Evolutionary conservation across 2,797 vertebrate genomes (phyloP), one percentile per base, ranked within the genome.

Genomic region (Chelonia mydas): DNA sequence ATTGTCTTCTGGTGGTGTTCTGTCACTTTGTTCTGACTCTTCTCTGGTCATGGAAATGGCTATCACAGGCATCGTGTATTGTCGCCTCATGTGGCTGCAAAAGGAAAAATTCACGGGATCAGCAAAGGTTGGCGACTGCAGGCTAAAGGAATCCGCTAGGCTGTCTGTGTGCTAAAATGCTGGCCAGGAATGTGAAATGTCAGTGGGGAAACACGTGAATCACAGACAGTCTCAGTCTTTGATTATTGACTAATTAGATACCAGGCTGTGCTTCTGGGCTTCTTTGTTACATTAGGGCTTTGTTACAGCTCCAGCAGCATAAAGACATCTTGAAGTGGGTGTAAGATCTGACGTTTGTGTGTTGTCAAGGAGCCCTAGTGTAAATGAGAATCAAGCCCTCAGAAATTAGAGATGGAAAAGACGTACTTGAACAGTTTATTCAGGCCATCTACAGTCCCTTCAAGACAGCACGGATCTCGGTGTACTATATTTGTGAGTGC

Each of bases 31-130:
- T 0, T 65, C 10, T 33, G 50, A 1, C 25, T 19, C 21, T 2
- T 31, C 16, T 0, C 86, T 7, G 7, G 0, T 78, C 94, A 95
- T 95, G 90, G 94, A 78, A 37, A 96, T 84, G 51, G 25, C 33
- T 0, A 0, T 1, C 2, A 0, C 45, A 0, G 7, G 33, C 3
- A 1, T 12, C 0, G 0, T 0, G 2, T 84, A 81, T 13, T 12
- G 4, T 51, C 1, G 81, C 57, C 47, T 1, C 0, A 0, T 0
- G 0, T 0, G 1, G 59, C 95, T 97, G 5, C 0, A 0, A 33
- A 13, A 31, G 37, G 15, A 37, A 61, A 4, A 47, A 49, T 77
- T 28, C 11, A 77, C 17, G 45, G 13, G 13, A 77, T 77, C 27
- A 77, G 27, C 3, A 13, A 49, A 27, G 6, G 16, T 74, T 45